Conservation (phyloP, 2,113 vertebrate species). For the Clarias magur region DNA sequence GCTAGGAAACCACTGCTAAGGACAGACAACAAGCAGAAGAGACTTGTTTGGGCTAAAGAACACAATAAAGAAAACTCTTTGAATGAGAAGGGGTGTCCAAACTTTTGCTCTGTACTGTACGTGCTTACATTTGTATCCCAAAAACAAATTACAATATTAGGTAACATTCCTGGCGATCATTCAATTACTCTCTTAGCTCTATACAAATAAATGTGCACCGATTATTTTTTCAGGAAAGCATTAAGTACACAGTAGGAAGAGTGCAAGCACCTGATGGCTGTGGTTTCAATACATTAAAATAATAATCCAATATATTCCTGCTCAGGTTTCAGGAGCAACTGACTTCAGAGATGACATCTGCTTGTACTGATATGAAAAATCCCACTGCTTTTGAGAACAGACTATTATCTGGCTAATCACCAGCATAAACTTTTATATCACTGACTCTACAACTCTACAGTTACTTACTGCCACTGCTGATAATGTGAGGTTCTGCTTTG, state of each 20-base stretch:
- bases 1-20: too few species aligned
- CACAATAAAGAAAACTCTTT: too few species aligned
- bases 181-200: neutral
- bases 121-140: neutral
- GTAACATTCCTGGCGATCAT: neutral
- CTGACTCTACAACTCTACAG: neutral
- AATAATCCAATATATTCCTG: neutral
- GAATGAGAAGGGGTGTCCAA: too few species aligned
- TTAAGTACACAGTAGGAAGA: neutral
- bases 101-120: neutral
- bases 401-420: neutral
- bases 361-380: neutral
- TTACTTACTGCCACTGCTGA: neutral
- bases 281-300: neutral
- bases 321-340: neutral
- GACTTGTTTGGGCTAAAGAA: too few species aligned
- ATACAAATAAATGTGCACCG: neutral
- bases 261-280: neutral
- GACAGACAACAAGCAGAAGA: too few species aligned
- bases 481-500: neutral
- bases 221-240: neutral
- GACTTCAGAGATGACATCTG: neutral
- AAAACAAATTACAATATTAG: neutral
- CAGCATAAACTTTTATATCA: neutral
- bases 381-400: neutral